Conservation (phyloP, 2,797 vertebrate species). For the Parauchenoglanis ngamensis region DNA sequence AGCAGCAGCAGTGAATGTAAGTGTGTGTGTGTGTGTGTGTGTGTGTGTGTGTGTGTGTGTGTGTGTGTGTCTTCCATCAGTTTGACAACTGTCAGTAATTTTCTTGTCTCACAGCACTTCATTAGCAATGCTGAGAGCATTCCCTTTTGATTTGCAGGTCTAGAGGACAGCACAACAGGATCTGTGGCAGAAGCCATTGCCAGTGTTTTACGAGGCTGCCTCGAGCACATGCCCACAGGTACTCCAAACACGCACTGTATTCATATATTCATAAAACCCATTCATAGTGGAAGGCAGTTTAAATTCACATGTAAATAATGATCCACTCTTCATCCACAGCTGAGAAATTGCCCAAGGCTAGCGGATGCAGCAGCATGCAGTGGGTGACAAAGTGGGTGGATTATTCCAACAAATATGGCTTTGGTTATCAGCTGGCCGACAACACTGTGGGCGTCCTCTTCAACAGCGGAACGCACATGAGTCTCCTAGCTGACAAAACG, state of each 20-base stretch:
- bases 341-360: slow-evolving; percentile 84
- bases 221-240: slow-evolving; percentile 93
- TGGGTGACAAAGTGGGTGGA: slow-evolving; percentile 99
- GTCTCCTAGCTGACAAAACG: slow-evolving; percentile 95
- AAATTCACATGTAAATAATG: background rate
- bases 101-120: slow-evolving; percentile 30
- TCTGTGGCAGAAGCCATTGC: slow-evolving; percentile 91
- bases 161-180: slow-evolving; percentile 92
- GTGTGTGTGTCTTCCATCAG: slow-evolving; percentile 15
- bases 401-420: slow-evolving; percentile 99
- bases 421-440: slow-evolving; percentile 98
- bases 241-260: background rate
- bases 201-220: slow-evolving; percentile 88
- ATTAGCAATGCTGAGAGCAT: slow-evolving; percentile 38
- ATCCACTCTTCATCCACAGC: slow-evolving; percentile 62
- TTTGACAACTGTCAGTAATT: slow-evolving; percentile 27
- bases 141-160: slow-evolving; percentile 71
- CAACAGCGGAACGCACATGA: slow-evolving; percentile 98
- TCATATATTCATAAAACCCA: background rate
- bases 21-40: slow-evolving; percentile 58
- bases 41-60: background rate
- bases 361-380: slow-evolving; percentile 83
- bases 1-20: slow-evolving; percentile 97
- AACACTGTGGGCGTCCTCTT: slow-evolving; percentile 97
- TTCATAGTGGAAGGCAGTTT: slow-evolving; percentile 5